phyloP scores from a whole-genome alignment of 2,888 invertebrate species.

The Netelia fuscicornis region DNA sequence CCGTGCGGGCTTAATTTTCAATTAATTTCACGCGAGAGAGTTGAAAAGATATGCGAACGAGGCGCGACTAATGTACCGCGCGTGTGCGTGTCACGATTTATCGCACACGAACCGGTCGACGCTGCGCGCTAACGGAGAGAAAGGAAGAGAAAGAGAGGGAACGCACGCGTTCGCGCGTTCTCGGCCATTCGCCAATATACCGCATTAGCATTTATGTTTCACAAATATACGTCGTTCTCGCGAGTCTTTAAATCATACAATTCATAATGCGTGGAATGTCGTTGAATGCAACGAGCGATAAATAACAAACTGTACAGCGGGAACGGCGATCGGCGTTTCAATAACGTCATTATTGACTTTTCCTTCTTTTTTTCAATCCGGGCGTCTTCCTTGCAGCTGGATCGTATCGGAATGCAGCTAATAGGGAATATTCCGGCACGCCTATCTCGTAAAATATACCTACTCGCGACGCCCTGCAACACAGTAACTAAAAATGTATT shows the following conservation, averaged over 20 bases:
- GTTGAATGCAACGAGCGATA: constrained; percentile 26
- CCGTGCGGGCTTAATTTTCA: constrained; percentile 77
- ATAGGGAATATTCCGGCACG: background rate
- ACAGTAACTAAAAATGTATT: background rate
- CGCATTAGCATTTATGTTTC: constrained; percentile 77
- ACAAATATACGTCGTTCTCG: constrained; percentile 73
- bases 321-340: constrained; percentile 26
- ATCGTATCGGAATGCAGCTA: background rate
- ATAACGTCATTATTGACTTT: constrained; percentile 13
- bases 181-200: constrained; percentile 52
- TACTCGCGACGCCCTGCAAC: background rate
- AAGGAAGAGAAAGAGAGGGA: constrained; percentile 13
- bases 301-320: constrained; percentile 36
- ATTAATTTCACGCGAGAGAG: constrained; percentile 76
- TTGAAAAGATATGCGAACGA: constrained; percentile 77
- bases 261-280: constrained; percentile 54
- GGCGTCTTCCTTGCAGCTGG: background rate
- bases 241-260: constrained; percentile 73
- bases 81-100: constrained; percentile 76
- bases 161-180: constrained; percentile 37
- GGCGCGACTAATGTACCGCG: constrained; percentile 75
- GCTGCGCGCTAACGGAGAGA: background rate
- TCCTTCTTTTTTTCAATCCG: background rate
- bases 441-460: background rate
- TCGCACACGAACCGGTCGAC: constrained; percentile 72